Evolutionary conservation across 2,888 invertebrate genomes (phyloP).

Genomic region (Schizaphis graminum): DNA sequence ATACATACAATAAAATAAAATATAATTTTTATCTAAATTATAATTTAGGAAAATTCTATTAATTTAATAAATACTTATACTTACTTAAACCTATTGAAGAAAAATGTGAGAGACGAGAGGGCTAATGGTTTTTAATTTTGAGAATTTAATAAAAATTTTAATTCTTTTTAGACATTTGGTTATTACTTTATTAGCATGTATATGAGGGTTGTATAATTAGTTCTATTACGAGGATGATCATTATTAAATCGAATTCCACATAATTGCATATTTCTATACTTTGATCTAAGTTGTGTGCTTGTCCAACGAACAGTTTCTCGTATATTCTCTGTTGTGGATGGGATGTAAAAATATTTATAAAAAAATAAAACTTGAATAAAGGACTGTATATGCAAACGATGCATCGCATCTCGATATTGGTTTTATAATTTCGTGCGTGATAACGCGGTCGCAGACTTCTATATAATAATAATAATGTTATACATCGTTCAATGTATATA

Average conservation of each 20-base stretch:
- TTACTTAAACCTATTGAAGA: not conserved
- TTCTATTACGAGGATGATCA: not conserved
- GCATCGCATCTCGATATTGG: not conserved
- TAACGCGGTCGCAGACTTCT: not conserved
- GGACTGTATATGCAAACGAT: not conserved
- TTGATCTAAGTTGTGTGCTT: not conserved
- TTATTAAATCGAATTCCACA: not conserved
- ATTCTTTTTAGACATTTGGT: not conserved
- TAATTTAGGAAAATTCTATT: not conserved
- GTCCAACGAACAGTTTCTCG: not conserved
- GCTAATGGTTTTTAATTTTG: not conserved
- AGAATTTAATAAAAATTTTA: not conserved
- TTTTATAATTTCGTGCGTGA: not conserved
- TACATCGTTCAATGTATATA: not conserved
- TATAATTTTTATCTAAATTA: not conserved
- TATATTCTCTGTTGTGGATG: not conserved
- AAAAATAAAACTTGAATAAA: not conserved
- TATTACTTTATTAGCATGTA: not conserved
- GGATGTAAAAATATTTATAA: not conserved
- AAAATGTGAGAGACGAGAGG: not conserved
- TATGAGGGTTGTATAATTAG: not conserved
- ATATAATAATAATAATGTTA: not conserved
- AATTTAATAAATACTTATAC: not conserved
- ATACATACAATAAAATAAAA: not conserved
- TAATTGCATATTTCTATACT: not conserved